Base-by-base conservation (phyloP, 2,888 invertebrate genomes). In the Dicyrtomina minuta region DNA sequence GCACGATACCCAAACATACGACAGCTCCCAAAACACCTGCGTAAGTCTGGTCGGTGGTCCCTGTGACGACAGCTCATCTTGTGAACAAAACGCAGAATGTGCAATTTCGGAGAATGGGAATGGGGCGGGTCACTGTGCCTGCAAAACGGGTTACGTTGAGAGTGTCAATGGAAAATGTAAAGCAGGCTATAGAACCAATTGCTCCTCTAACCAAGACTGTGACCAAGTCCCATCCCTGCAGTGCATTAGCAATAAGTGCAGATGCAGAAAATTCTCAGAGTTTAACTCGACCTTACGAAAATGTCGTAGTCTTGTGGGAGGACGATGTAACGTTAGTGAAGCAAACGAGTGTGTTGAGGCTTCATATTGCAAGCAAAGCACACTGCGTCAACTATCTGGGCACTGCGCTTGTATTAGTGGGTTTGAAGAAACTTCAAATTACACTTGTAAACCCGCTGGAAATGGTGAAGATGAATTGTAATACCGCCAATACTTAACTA, bases 241-340 rank as follows among this genome's bases (percentile, higher is more conserved):
- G 12, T 69, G 69, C 26, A 24, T 51, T n/a, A 64, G 64, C 46
- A 39, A 26, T 22, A 41, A 53, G 2, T 69, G 69, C 33, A 24
- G 43, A 22, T 69, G 69, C 49, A 58, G 41, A 1, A 13, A 27
- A 10, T 53, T 64, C 22, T 17, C 55, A 2, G 8, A 33, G 13
- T 69, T 22, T 33, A 27, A 33, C 56, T 12, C 33, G 3, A 33
- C n/a, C 1, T 1, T 27, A 13, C 24, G 64, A 17, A 69, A 64
- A 27, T 69, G 69, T 46, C 1, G 62, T 13, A 64, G 64, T 12
- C 22, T 64, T 22, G 64, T 69, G 15, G 69, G 69, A 22, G 64
- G 53, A 1, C 51, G 22, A 17, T 64, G 64, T 39, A n/a, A 43
- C 15, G 3, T 44, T 1, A 26, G 26, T 15, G 33, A 26, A 1